A percentile compares a stretch with the other conserved stretches of the same genome.
phyloP scores from a whole-genome alignment of 2,888 invertebrate genomes.

The Parasteatoda lunata region DNA sequence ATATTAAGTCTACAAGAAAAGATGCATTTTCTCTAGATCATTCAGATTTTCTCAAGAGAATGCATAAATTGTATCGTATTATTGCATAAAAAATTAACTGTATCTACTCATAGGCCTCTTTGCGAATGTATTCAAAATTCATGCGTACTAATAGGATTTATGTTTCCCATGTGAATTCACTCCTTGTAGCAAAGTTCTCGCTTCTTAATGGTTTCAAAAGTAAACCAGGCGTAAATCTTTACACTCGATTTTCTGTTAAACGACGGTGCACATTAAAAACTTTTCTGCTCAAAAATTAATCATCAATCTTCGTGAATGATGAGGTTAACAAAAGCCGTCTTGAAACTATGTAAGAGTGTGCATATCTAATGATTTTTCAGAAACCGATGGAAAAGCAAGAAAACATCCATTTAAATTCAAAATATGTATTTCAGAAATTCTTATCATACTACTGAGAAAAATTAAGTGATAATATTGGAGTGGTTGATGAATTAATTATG shows the following conservation, averaged over 20 bases:
- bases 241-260: not conserved
- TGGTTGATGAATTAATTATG: no score
- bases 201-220: not conserved
- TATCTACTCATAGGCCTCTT: not conserved
- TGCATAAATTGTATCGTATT: no score
- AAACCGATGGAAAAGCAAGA: no score
- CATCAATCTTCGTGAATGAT: not conserved
- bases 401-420: no score
- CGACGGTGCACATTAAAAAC: conserved; percentile 2
- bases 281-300: not conserved
- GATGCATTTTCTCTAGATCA: no score
- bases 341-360: not conserved
- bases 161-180: not conserved
- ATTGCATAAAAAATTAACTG: no score
- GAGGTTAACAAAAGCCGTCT: not conserved
- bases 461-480: no score
- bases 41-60: no score
- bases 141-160: conserved; percentile 5
- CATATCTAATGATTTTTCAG: not conserved
- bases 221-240: conserved; percentile 2
- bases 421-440: no score
- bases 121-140: not conserved
- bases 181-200: conserved; percentile 1
- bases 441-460: no score
- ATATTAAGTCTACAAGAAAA: no score